Evolutionary conservation across 1,140 invertebrate genomes (phyloP).

Genomic region (Drosophila biarmipes): DNA sequence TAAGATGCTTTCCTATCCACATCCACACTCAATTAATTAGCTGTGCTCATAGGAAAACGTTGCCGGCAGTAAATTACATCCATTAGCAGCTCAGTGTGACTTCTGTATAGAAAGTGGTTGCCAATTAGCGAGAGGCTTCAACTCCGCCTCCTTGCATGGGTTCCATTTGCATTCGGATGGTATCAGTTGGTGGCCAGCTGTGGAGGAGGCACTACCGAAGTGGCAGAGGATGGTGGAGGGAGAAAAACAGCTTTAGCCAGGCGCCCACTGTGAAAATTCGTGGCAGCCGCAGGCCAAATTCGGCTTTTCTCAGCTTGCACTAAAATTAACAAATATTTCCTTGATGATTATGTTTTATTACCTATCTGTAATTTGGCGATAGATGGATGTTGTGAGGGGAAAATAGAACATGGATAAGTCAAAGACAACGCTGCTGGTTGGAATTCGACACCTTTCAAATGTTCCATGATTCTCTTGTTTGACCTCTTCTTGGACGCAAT

Average conservation of each 20-base stretch:
- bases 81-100: slow-evolving; percentile 78
- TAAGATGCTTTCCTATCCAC: not conserved
- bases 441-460: slow-evolving; percentile 32
- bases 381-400: not conserved
- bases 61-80: slow-evolving; percentile 68
- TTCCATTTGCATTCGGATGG: slow-evolving; percentile 60
- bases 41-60: slow-evolving; percentile 52
- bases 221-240: not conserved
- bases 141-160: slow-evolving; percentile 26
- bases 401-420: not conserved
- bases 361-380: slow-evolving; percentile 16
- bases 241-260: not conserved
- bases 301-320: slow-evolving; percentile 6
- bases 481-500: slow-evolving; percentile 41
- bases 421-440: slow-evolving; percentile 3
- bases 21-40: slow-evolving; percentile 49
- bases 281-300: slow-evolving; percentile 14
- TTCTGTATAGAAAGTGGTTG: slow-evolving; percentile 71
- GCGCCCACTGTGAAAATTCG: slow-evolving; percentile 43
- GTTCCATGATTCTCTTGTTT: slow-evolving; percentile 38
- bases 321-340: slow-evolving; percentile 41
- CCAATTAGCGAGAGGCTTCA: slow-evolving; percentile 69
- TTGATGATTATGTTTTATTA: slow-evolving; percentile 46
- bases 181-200: slow-evolving; percentile 6
- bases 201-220: not conserved